These are phyloP conservation scores for Hecatera dysodea DNA, from an alignment of 2,888 invertebrate genomes.

Conservation along the genomic window DNA sequence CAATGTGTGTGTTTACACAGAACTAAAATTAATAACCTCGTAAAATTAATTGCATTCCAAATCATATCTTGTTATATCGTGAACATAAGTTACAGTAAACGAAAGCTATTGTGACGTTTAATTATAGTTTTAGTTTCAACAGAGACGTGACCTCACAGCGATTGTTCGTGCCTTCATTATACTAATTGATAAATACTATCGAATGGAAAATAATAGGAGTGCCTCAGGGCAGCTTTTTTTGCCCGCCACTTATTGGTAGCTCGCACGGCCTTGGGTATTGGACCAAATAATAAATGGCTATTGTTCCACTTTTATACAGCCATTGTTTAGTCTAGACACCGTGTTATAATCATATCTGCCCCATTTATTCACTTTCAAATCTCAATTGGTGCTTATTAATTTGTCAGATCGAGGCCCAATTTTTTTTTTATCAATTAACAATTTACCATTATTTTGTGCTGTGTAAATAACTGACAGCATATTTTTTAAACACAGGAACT, in stretches of 20 bases:
- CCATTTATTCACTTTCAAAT: constrained; percentile 39
- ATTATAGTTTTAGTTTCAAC: constrained; percentile 65
- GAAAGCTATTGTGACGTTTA: constrained; percentile 67
- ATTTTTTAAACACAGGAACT: constrained; percentile 8
- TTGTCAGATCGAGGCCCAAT: constrained; percentile 3
- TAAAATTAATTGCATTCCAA: constrained; percentile 57
- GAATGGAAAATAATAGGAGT: constrained; percentile 65
- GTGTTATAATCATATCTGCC: constrained; percentile 22
- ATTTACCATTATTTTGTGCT: not conserved
- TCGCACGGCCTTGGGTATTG: constrained; percentile 48
- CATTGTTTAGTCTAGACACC: constrained; percentile 57
- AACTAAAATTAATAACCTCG: constrained; percentile 58
- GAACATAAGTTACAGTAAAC: constrained; percentile 65
- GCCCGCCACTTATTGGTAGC: constrained; percentile 19
- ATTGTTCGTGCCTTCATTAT: constrained; percentile 69
- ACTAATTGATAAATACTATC: constrained; percentile 70
- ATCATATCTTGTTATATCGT: constrained; percentile 54
- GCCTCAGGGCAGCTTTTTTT: constrained; percentile 62
- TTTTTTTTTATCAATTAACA: not conserved
- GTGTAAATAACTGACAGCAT: not conserved
- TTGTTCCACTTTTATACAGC: constrained; percentile 56
- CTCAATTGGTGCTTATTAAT: constrained; percentile 13
- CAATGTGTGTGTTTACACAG: constrained; percentile 48
- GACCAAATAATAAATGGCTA: constrained; percentile 38
- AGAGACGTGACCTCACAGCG: constrained; percentile 58